phyloP scores from a whole-genome alignment of 2,888 invertebrate genomes.

The Troglohyphantes excavatus region DNA sequence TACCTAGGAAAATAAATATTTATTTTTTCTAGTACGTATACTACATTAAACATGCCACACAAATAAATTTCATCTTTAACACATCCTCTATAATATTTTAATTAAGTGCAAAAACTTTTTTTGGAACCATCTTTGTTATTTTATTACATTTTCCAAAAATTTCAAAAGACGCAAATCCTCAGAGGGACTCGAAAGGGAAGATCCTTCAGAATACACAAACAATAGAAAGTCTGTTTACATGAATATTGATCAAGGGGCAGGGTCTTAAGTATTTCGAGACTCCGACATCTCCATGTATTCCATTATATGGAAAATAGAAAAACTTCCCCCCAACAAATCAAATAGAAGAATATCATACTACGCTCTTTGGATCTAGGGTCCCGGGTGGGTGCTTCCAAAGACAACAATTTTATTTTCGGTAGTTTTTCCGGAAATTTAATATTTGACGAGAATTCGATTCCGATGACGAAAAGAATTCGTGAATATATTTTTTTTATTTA shows the following conservation, averaged over 20 bases:
- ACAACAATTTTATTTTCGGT: slow-evolving; percentile 16
- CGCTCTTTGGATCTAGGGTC: background rate
- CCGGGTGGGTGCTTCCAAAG: slow-evolving; percentile 7
- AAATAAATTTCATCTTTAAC: too few species aligned
- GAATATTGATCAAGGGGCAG: slow-evolving; percentile 22
- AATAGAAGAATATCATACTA: slow-evolving; percentile 17
- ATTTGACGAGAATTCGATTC: slow-evolving; percentile 22
- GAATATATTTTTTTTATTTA: background rate
- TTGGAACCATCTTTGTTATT: too few species aligned
- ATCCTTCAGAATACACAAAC: background rate
- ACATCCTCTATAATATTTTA: too few species aligned
- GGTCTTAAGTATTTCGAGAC: too few species aligned
- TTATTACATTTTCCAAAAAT: too few species aligned
- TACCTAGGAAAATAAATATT: too few species aligned
- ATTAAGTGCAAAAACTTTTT: too few species aligned
- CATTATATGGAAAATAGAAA: background rate
- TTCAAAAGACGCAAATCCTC: too few species aligned
- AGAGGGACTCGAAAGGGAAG: background rate
- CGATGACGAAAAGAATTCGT: background rate
- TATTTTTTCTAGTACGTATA: too few species aligned
- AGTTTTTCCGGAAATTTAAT: slow-evolving; percentile 11
- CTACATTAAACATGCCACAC: too few species aligned
- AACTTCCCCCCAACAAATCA: background rate
- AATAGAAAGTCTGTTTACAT: slow-evolving; percentile 8
- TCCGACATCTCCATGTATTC: background rate